phyloP scores from a whole-genome alignment of 2,113 vertebrate genomes.

The Notothenia coriiceps region DNA sequence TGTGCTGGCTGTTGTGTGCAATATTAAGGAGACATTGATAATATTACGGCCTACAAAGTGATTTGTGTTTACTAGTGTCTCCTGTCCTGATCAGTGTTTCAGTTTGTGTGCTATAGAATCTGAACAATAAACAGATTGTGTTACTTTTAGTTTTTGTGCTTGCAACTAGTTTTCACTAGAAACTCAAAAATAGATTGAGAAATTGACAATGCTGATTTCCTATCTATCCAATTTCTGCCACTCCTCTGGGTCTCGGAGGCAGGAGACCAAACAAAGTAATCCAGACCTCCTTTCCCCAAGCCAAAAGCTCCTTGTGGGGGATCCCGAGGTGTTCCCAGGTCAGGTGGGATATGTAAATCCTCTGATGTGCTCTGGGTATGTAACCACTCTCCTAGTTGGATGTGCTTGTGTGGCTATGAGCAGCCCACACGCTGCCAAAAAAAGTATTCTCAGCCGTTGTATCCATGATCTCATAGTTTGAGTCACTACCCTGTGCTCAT shows the following conservation, averaged over 20 bases:
- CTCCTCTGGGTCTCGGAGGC: background rate
- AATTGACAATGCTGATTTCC: background rate
- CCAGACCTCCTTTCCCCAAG: background rate
- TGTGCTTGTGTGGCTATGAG: background rate
- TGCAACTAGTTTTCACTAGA: background rate
- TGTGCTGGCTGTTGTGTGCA: background rate
- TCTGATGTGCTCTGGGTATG: background rate
- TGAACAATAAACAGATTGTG: background rate
- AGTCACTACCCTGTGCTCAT: background rate
- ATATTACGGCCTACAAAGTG: background rate
- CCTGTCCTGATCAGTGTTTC: background rate
- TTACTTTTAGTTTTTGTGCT: background rate
- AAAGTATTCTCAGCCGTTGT: background rate
- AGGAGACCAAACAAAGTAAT: background rate
- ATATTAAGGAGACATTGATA: background rate
- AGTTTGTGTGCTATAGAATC: background rate
- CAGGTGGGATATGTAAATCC: constrained; percentile 5
- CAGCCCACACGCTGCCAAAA: background rate
- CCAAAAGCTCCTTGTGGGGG: background rate
- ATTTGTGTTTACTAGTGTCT: background rate
- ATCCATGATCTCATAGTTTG: background rate
- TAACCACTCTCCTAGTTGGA: background rate
- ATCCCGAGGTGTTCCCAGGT: background rate
- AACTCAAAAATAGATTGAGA: background rate
- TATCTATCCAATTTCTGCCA: background rate